These are phyloP conservation scores for Bombus breviceps DNA, from an alignment of 1,140 invertebrate species.

Conservation along the genomic window DNA sequence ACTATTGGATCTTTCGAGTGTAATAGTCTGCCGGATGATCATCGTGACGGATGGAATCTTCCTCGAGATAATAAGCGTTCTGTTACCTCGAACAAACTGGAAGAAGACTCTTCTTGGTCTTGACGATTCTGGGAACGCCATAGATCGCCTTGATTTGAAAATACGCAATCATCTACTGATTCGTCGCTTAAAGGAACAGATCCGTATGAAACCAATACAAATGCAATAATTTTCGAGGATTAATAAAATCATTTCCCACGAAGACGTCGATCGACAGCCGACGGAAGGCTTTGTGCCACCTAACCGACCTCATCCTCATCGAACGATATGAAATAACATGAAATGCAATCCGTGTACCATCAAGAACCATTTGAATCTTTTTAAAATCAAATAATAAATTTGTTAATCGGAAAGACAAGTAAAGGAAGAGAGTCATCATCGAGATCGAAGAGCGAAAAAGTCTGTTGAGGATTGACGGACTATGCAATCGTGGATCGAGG, in stretches of 20 bases:
- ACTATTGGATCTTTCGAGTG: neutral
- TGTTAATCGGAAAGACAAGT: no score
- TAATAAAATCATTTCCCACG: slow-evolving; percentile 31
- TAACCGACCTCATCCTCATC: no score
- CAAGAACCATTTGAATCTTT: no score
- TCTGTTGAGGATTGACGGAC: slow-evolving; percentile 35
- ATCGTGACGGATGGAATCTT: neutral
- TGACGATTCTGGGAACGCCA: neutral
- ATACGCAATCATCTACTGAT: neutral
- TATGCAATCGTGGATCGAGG: slow-evolving; percentile 54
- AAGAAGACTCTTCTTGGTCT: neutral
- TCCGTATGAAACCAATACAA: no score
- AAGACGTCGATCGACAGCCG: slow-evolving; percentile 27
- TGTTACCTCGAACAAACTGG: neutral
- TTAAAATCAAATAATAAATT: neutral
- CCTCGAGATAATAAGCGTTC: neutral
- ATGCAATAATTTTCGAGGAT: neutral
- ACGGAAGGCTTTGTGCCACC: slow-evolving; percentile 12
- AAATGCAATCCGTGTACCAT: neutral
- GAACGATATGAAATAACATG: neutral
- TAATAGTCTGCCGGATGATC: neutral
- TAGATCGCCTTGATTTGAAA: neutral
- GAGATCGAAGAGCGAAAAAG: neutral
- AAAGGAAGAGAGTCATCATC: neutral
- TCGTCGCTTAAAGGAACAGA: no score